Evolutionary conservation across 2,113 vertebrate genomes (phyloP).

Genomic region (Opisthocomus hoazin): DNA sequence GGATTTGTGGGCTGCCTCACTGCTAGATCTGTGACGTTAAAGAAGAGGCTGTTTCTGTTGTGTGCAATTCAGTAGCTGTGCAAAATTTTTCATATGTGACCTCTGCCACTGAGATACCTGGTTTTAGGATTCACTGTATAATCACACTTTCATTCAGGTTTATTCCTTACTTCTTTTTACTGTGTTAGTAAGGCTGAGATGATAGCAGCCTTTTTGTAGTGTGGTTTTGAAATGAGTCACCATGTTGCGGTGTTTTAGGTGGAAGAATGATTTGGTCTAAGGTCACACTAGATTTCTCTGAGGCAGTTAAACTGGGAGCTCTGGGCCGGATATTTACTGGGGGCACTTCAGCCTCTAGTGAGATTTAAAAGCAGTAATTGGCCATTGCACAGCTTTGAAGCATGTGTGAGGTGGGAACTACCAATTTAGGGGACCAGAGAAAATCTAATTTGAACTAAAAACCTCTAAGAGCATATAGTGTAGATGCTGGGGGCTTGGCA

Average conservation of each 20-base stretch:
- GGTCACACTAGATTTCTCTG: neutral
- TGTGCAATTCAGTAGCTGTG: neutral
- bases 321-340: neutral
- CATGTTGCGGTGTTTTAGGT: rapidly evolving
- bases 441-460: neutral
- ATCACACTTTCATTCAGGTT: neutral
- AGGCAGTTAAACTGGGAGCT: neutral
- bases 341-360: neutral
- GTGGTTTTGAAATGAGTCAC: neutral
- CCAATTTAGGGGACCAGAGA: neutral
- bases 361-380: neutral
- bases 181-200: neutral
- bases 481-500: neutral
- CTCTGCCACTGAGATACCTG: neutral
- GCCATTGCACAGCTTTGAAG: neutral
- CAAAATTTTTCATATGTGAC: neutral
- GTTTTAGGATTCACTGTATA: neutral
- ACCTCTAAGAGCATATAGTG: neutral
- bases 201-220: neutral
- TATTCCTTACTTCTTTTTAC: neutral
- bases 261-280: neutral
- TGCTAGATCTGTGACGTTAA: neutral
- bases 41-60: neutral
- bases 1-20: neutral
- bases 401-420: neutral